Evolutionary conservation across 1,140 invertebrate genomes (phyloP).

Genomic region (Colletes gigas): DNA sequence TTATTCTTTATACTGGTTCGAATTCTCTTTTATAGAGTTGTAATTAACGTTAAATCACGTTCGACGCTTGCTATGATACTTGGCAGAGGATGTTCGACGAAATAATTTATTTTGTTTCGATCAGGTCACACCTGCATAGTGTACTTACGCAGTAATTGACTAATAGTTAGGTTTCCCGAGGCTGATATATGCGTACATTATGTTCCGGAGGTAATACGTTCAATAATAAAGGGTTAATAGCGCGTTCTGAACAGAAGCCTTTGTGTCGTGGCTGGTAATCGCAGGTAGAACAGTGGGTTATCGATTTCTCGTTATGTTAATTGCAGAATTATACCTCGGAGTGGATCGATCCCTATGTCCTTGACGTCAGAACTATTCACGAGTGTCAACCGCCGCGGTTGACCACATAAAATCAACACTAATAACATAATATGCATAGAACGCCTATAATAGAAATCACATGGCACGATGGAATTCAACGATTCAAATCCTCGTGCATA

Average conservation of each 20-base stretch:
- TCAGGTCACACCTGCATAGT: not conserved
- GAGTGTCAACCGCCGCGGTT: not conserved
- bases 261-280: slow-evolving; percentile 48
- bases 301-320: slow-evolving; percentile 53
- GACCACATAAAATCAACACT: slow-evolving; percentile 9
- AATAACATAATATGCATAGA: not conserved
- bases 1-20: no score
- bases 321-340: slow-evolving; percentile 41
- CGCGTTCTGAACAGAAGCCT: slow-evolving; percentile 46
- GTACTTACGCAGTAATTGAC: slow-evolving; percentile 27
- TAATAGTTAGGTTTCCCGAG: slow-evolving; percentile 37
- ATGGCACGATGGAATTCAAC: not conserved
- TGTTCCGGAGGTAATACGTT: slow-evolving; percentile 42
- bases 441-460: not conserved
- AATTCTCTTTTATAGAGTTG: no score
- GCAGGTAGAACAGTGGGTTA: slow-evolving; percentile 39
- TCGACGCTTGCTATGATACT: no score
- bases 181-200: slow-evolving; percentile 36
- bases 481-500: no score
- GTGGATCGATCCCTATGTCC: slow-evolving; percentile 14
- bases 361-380: slow-evolving; percentile 13
- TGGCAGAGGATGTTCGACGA: no score
- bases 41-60: no score
- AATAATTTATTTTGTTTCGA: not conserved
- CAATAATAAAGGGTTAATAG: slow-evolving; percentile 52